Conservation (phyloP, 2,888 invertebrate genomes). For the Hofmannophila pseudospretella region DNA sequence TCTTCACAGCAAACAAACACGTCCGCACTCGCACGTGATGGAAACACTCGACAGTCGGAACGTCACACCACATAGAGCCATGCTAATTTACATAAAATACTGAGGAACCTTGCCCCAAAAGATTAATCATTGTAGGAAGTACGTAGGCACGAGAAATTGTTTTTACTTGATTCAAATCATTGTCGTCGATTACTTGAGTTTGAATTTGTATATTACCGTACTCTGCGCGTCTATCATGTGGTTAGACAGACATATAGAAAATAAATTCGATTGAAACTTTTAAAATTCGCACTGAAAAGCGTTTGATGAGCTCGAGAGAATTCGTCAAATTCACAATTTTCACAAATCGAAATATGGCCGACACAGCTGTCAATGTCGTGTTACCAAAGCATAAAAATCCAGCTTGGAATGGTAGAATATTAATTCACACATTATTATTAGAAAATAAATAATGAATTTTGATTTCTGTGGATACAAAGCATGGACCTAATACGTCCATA, state of each 20-base stretch:
- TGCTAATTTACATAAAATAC: constrained; percentile 65
- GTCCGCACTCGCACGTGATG: constrained; percentile 45
- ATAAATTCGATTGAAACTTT: neutral
- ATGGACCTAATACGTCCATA: no score
- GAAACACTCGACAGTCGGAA: constrained; percentile 48
- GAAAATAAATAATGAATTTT: no score
- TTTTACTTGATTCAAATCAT: constrained; percentile 51
- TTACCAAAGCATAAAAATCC: constrained; percentile 4
- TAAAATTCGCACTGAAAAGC: neutral
- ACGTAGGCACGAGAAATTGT: constrained; percentile 65
- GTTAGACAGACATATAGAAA: neutral
- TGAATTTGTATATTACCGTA: constrained; percentile 11
- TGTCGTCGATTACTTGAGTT: no score
- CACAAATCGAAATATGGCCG: constrained; percentile 48
- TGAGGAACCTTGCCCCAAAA: constrained; percentile 66
- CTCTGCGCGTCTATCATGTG: constrained; percentile 4
- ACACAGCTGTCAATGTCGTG: constrained; percentile 37
- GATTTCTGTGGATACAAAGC: no score
- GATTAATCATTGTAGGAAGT: constrained; percentile 66
- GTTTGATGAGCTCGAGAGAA: constrained; percentile 18
- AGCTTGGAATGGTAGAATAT: no score
- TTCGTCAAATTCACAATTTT: constrained; percentile 31
- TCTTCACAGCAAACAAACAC: constrained; percentile 32
- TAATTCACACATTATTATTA: no score
- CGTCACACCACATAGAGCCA: constrained; percentile 50